phyloP scores from a whole-genome alignment of 2,113 vertebrate species.

The Pogona vitticeps region DNA sequence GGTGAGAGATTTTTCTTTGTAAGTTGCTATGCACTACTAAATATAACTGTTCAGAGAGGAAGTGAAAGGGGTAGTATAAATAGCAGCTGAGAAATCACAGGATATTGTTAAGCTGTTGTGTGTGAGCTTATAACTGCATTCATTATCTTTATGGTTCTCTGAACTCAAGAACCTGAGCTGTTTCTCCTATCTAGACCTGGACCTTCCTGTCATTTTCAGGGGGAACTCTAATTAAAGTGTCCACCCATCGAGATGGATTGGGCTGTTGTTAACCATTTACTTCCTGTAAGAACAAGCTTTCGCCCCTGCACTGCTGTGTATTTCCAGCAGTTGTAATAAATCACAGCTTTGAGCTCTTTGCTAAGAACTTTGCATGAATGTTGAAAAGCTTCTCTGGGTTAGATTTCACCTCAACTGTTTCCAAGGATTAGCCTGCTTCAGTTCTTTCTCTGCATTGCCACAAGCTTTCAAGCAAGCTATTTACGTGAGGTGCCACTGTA shows the following conservation, averaged over 20 bases:
- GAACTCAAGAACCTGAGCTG: neutral
- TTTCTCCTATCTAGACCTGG: slow-evolving; percentile 17
- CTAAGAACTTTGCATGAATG: neutral
- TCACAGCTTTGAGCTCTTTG: neutral
- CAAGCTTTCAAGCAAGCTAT: neutral
- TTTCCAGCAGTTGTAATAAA: neutral
- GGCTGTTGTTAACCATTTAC: neutral
- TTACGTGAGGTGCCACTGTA: neutral
- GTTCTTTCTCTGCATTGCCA: neutral
- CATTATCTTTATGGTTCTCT: neutral
- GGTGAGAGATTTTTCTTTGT: neutral
- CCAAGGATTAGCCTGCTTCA: neutral
- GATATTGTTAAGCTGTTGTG: neutral
- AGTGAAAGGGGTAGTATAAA: slow-evolving; percentile 33
- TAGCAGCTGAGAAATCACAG: neutral
- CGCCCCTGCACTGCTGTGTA: accelerated
- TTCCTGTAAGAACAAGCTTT: slow-evolving; percentile 11
- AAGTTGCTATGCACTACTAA: slow-evolving; percentile 43
- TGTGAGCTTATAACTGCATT: neutral
- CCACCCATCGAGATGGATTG: slow-evolving; percentile 32
- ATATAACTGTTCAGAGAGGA: slow-evolving; percentile 39
- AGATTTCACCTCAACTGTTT: neutral
- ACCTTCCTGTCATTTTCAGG: neutral
- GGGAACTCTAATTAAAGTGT: neutral
- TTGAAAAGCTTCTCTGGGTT: neutral